Percentiles rank a stretch among this genome's conserved stretches.
phyloP scores from a whole-genome alignment of 37 sponge, comb jelly and placozoan genomes.

The Theonella swinhoei region DNA sequence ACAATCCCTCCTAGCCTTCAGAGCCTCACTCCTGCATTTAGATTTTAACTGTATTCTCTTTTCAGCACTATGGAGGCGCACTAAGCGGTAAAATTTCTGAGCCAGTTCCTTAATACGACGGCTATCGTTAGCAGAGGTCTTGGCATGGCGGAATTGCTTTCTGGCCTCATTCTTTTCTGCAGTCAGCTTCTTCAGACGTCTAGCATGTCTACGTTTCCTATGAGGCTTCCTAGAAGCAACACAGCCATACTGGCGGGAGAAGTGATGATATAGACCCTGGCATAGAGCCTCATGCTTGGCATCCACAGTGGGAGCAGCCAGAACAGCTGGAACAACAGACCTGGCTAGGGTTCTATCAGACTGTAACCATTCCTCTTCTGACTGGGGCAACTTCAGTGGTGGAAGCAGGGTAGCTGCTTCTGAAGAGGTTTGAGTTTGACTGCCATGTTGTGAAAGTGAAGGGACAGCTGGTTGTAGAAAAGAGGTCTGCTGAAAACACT shows the following conservation, averaged over 20 bases:
- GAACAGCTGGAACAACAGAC: not conserved
- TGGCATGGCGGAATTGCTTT: not conserved
- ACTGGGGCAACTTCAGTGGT: not conserved
- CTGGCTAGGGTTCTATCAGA: not conserved
- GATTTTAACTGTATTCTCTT: not conserved
- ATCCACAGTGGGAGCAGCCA: not conserved
- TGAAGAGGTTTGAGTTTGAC: too few species aligned
- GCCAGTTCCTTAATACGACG: too few species aligned
- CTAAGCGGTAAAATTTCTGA: too few species aligned
- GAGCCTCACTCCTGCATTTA: not conserved
- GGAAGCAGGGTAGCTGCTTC: too few species aligned
- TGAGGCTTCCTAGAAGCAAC: not conserved
- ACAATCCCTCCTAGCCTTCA: not conserved
- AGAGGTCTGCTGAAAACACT: too few species aligned
- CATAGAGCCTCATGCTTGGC: not conserved
- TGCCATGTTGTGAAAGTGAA: not conserved
- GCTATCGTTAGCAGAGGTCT: not conserved
- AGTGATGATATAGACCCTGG: not conserved
- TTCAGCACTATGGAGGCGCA: too few species aligned
- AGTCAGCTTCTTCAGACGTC: constrained; percentile 4
- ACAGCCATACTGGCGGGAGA: not conserved
- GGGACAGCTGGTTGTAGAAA: not conserved
- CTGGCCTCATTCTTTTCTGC: not conserved
- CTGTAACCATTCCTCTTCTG: not conserved
- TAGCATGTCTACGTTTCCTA: not conserved